Base-by-base conservation (phyloP, 2,888 invertebrate genomes). In the Aricia artaxerxes region DNA sequence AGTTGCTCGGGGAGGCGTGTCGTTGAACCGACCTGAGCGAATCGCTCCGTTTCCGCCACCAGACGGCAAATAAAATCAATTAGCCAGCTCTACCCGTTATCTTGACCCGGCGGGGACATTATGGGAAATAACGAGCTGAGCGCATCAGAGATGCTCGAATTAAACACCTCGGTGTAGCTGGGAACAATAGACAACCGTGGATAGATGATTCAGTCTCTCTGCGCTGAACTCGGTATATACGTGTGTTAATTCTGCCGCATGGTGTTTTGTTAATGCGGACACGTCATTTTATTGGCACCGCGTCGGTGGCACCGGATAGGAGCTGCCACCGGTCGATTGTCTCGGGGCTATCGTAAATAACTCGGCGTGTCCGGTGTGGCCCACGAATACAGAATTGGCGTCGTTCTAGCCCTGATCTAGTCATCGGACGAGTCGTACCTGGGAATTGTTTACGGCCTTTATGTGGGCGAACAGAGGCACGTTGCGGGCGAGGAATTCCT, bases 341-440 rank as follows among this genome's bases (percentile, higher is more conserved):
- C 91, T 92, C 89, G 89, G 90, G 87, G 87, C 90, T 89, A 89
- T 93, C 93, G 93, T 94, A 94, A 94, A 94, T 94, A 92, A 94
- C 93, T 88, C 89, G 88, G 86, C 86, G 88, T 92, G 93, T 93
- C 93, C 93, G 93, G 93, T 91, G 88, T 87, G 87, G 85, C 88
- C 87, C 84, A 86, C 86, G 93, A 90, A 92, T 92, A 92, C 92
- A 88, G 91, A 92, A 89, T 91, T 89, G 87, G 87, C 87, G 85
- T 84, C 85, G 86, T 61, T 61, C 83, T 89, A 85, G 91, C 90
- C 88, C 88, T 85, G 83, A 82, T 83, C 82, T 82, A 83, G 79
- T 78, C 81, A 75, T 78, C 78, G 78, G 80, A 57, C 78, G 64
- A 61, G 72, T 77, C 77, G 57, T 9, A 73, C 77, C 80, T 77